Conservation (phyloP, 2,113 vertebrate genomes). For the Bombycilla garrulus region DNA sequence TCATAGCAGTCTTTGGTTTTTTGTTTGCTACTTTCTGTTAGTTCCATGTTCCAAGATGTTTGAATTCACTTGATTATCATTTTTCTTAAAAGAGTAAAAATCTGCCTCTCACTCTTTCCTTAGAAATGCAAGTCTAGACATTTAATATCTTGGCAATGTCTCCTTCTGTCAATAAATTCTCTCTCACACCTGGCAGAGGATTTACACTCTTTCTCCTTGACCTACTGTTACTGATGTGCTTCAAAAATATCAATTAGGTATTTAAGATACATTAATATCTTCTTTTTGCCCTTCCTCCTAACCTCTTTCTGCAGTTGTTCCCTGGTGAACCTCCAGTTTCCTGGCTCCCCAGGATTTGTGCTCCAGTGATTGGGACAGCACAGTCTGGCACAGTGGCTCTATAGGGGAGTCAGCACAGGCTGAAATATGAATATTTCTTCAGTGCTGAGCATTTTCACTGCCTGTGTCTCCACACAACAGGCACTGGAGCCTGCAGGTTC, state of each 20-base stretch:
- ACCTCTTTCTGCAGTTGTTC: not conserved
- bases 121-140: not conserved
- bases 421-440: not conserved
- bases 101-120: not conserved
- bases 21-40: not conserved
- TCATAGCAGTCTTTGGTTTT: not conserved
- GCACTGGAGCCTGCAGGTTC: not conserved
- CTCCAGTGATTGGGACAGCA: not conserved
- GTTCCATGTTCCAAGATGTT: not conserved
- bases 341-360: not conserved
- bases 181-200: not conserved
- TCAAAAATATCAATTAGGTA: not conserved
- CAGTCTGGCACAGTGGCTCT: not conserved
- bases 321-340: not conserved
- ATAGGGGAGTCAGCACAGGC: not conserved
- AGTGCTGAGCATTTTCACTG: not conserved
- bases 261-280: not conserved
- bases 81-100: not conserved
- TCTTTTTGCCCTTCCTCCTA: not conserved
- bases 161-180: not conserved
- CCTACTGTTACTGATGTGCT: not conserved
- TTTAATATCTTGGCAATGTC: not conserved
- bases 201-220: not conserved
- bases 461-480: not conserved
- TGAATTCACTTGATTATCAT: not conserved